These are phyloP conservation scores for Drosophila tsacasi DNA, from an alignment of 1,140 invertebrate species.

Conservation along the genomic window DNA sequence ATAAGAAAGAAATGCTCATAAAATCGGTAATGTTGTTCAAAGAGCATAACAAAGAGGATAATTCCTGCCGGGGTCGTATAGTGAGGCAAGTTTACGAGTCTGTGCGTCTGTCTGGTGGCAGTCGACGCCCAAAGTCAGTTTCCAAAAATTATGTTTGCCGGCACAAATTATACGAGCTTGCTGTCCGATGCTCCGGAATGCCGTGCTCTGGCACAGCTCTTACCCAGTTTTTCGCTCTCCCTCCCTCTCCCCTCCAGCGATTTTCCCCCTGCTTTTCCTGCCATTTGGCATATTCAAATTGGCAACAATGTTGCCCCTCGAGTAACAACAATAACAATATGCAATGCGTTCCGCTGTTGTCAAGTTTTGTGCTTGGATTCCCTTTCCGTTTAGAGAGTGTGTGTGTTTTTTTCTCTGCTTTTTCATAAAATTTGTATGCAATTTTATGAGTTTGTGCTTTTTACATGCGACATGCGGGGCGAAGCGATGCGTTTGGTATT, in stretches of 20 bases:
- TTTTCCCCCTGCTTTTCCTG: slow-evolving; percentile 8
- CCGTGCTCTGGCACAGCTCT: neutral
- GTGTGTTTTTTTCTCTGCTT: slow-evolving; percentile 5
- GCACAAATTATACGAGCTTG: slow-evolving; percentile 57
- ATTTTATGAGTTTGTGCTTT: slow-evolving; percentile 63
- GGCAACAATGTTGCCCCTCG: slow-evolving; percentile 44
- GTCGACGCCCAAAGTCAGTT: slow-evolving; percentile 2
- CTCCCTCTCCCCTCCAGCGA: neutral
- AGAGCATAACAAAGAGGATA: slow-evolving; percentile 25
- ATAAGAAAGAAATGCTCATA: slow-evolving; percentile 12
- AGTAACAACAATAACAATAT: slow-evolving; percentile 61
- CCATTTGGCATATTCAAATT: slow-evolving; percentile 64
- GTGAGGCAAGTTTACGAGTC: slow-evolving; percentile 31
- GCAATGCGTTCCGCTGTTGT: slow-evolving; percentile 49
- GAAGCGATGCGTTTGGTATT: slow-evolving; percentile 50
- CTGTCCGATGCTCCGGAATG: slow-evolving; percentile 17
- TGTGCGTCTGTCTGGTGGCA: neutral
- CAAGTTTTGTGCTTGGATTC: slow-evolving; percentile 49
- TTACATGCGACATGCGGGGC: slow-evolving; percentile 39
- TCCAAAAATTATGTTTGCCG: slow-evolving; percentile 49
- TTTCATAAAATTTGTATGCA: slow-evolving; percentile 66
- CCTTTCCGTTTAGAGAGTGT: slow-evolving; percentile 27
- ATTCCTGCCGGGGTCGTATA: slow-evolving; percentile 47
- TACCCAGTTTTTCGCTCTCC: neutral
- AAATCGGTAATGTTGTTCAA: slow-evolving; percentile 46